Base-by-base conservation (phyloP, 2,113 vertebrate genomes). In the Sander vitreus region DNA sequence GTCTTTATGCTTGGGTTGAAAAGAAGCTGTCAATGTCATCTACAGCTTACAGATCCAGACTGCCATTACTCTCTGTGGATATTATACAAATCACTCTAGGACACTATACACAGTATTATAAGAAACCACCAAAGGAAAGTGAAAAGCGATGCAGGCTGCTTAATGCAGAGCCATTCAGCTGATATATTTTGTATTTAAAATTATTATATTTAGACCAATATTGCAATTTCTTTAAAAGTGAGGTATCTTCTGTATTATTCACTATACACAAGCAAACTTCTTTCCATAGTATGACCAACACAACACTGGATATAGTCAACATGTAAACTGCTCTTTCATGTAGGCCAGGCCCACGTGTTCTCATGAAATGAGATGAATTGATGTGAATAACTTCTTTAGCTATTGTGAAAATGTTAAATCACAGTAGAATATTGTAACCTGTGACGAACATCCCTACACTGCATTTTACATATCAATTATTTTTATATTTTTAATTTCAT, bases 11-110 rank as follows among this genome's bases (percentile, higher is more conserved):
- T 73, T 3, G 43, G 36, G 36, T 60, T 71, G 60, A 71, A 78
- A 84, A 74, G 27, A 78, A 23, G 16, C 65, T 74, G 59, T 75
- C 54, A 75, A 78, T 39, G 36, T 51, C 33, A 65, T 80, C 74
- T 67, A 16, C 65, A 78, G 19, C 48, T 76, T 27, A 15, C 76
- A 76, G 67, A 73, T 63, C 45, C 36, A 39, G 60, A 27, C 18
- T 63, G 65, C 78, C 64, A 51, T 48, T 75, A 1, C 18, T 53
- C 69, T 84, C 45, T 21, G 60, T 63, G 68, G 59, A 75, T 78
- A 39, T 71, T 70, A 51, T 45, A 50, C 71, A 73, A 10, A 64
- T 6, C 75, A n/a, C 27, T 72, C 21, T 5, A 53, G 47, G 74
- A 67, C 18, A 45, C 48, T 39, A 8, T 10, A 39, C 36, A 39